Percentiles rank a stretch among this genome's conserved stretches.
These are phyloP conservation scores for Terrapene triunguis DNA, from an alignment of 2,113 vertebrate species.

Conservation along the genomic window DNA sequence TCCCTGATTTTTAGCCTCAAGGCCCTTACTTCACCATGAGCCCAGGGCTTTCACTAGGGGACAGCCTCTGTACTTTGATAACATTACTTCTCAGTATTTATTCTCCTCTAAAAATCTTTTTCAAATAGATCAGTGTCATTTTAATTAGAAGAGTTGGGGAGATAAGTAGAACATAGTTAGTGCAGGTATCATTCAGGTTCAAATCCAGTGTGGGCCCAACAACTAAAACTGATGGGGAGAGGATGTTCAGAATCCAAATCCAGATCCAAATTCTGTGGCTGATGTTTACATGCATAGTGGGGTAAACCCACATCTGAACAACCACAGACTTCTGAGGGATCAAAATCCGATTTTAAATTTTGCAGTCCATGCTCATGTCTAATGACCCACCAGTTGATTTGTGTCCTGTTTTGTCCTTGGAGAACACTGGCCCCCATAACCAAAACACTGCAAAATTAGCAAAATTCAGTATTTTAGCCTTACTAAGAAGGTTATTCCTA, in stretches of 20 bases:
- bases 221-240: not conserved
- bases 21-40: not conserved
- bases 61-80: not conserved
- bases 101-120: not conserved
- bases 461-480: not conserved
- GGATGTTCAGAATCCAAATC: fast-evolving
- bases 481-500: not conserved
- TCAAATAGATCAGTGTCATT: not conserved
- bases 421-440: not conserved
- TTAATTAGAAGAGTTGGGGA: not conserved
- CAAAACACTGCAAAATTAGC: not conserved
- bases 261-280: not conserved
- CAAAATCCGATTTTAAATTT: fast-evolving
- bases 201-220: not conserved
- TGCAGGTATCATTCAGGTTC: not conserved
- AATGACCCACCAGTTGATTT: not conserved
- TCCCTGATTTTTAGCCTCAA: not conserved
- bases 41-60: not conserved
- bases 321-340: not conserved
- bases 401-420: not conserved
- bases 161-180: not conserved
- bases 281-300: too few relatives aligned
- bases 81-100: not conserved
- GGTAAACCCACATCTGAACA: not conserved
- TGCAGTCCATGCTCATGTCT: not conserved